Evolutionary conservation across 1,140 invertebrate genomes (phyloP).

Genomic region (Musca domestica): DNA sequence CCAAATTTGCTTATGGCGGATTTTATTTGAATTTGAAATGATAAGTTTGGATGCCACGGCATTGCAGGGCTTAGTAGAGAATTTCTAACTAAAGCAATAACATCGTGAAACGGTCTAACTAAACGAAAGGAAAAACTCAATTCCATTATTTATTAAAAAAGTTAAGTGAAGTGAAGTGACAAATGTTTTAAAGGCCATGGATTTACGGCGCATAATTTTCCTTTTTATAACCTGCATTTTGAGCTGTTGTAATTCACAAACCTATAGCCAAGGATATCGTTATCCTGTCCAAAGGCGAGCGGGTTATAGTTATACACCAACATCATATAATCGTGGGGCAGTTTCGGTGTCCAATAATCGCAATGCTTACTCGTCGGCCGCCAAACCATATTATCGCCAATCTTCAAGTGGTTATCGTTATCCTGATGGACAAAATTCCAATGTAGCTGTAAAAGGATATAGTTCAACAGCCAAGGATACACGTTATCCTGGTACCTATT

Average conservation of each 20-base stretch:
- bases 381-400: too few relatives aligned
- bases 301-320: conserved; percentile 9
- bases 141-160: background rate
- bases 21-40: background rate
- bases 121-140: background rate
- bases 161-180: background rate
- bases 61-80: conserved; percentile 8
- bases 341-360: too few relatives aligned
- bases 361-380: too few relatives aligned
- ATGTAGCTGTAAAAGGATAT: too few relatives aligned
- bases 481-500: too few relatives aligned
- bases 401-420: too few relatives aligned
- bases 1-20: background rate
- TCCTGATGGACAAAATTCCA: too few relatives aligned
- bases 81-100: background rate
- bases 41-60: conserved; percentile 2
- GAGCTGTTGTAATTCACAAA: background rate
- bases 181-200: background rate
- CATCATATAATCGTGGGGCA: background rate
- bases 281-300: conserved; percentile 4
- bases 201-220: background rate
- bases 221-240: background rate
- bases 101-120: background rate
- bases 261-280: background rate
- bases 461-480: too few relatives aligned